Percentiles rank a stretch among this genome's conserved stretches.
These are phyloP conservation scores for Matsumyia berberina DNA, from an alignment of 2,888 invertebrate genomes.

Conservation along the genomic window DNA sequence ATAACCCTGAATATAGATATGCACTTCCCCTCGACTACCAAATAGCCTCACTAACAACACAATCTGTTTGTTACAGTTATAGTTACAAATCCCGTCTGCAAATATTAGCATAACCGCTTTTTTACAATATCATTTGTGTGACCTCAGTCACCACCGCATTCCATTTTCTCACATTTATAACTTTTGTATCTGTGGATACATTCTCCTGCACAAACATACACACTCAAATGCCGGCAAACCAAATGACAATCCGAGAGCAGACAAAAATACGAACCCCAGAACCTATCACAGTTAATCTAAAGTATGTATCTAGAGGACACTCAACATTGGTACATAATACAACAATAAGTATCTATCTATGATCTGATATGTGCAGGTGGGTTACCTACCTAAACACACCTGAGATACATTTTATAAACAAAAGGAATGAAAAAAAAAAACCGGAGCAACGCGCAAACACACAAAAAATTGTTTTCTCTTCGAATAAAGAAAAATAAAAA, in stretches of 20 bases:
- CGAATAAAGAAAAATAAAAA: constrained; percentile 31
- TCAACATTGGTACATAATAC: constrained; percentile 75
- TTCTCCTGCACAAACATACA: constrained; percentile 48
- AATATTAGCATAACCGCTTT: constrained; percentile 76
- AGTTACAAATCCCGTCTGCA: constrained; percentile 67
- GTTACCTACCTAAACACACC: constrained; percentile 75
- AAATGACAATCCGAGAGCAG: constrained; percentile 74
- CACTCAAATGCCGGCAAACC: constrained; percentile 53
- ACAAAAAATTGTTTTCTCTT: constrained; percentile 65
- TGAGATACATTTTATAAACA: constrained; percentile 71
- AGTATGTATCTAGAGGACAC: constrained; percentile 83
- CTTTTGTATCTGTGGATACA: constrained; percentile 41
- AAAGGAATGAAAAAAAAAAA: constrained; percentile 52
- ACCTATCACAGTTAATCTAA: constrained; percentile 81
- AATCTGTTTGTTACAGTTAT: constrained; percentile 67
- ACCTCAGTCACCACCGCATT: constrained; percentile 71
- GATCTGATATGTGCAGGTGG: constrained; percentile 76
- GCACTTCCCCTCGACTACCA: neutral
- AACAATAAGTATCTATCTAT: constrained; percentile 76
- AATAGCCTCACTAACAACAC: constrained; percentile 42
- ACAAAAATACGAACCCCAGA: constrained; percentile 66
- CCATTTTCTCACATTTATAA: constrained; percentile 68
- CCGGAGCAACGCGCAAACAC: constrained; percentile 71
- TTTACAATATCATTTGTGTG: constrained; percentile 73
- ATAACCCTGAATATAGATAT: neutral